Percentiles rank a stretch among this genome's conserved stretches.
phyloP scores from a whole-genome alignment of 2,797 vertebrate species.

The Anabacerthia variegaticeps region DNA sequence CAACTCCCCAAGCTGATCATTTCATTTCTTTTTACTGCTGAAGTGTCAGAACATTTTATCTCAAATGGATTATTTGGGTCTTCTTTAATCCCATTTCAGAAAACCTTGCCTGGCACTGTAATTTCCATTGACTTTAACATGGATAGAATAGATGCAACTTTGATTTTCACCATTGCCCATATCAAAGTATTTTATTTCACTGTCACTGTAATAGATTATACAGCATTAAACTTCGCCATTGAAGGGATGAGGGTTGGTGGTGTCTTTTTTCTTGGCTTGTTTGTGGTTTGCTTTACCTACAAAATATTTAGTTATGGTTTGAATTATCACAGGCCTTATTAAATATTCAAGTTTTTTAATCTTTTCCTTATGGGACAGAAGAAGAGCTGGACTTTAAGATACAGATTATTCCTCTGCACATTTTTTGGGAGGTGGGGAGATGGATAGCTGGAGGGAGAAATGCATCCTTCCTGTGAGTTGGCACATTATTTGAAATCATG shows the following conservation, averaged over 20 bases:
- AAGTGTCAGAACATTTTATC: slow-evolving; percentile 57
- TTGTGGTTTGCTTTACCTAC: slow-evolving; percentile 41
- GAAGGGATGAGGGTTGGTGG: neutral
- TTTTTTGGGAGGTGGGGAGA: slow-evolving; percentile 39
- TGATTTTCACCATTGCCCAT: slow-evolving; percentile 44
- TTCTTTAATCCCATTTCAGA: slow-evolving; percentile 71
- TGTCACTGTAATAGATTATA: slow-evolving; percentile 32
- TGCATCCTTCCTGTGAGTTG: slow-evolving; percentile 39
- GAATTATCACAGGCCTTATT: slow-evolving; percentile 15
- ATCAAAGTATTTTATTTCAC: slow-evolving; percentile 48
- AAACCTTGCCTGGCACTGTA: slow-evolving; percentile 4
- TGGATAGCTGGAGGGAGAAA: slow-evolving; percentile 8
- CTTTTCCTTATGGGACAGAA: slow-evolving; percentile 24
- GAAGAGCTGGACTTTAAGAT: slow-evolving; percentile 38
- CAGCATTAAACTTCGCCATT: neutral
- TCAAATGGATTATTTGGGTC: slow-evolving; percentile 62
- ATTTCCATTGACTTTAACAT: slow-evolving; percentile 37
- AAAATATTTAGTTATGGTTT: slow-evolving; percentile 54
- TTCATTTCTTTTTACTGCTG: slow-evolving; percentile 39
- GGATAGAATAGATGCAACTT: slow-evolving; percentile 34
- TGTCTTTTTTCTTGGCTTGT: neutral
- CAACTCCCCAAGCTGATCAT: neutral
- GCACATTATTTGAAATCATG: slow-evolving; percentile 73
- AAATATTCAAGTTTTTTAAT: slow-evolving; percentile 33
- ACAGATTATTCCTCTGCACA: slow-evolving; percentile 16